Conservation (phyloP, 2,888 invertebrate species). For the Agrilus mali region DNA sequence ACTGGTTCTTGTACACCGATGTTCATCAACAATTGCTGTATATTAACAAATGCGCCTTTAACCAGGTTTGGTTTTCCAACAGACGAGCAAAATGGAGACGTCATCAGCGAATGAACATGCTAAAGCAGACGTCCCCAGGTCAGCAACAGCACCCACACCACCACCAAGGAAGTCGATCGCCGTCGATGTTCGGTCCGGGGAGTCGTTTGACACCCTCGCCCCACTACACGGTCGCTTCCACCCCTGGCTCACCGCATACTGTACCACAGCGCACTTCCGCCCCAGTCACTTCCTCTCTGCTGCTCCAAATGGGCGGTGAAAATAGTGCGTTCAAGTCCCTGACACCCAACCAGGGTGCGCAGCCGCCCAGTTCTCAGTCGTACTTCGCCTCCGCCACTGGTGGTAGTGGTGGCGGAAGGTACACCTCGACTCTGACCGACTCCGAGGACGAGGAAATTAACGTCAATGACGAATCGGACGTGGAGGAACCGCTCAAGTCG, state of each 20-base stretch:
- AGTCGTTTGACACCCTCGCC: slow-evolving; percentile 42
- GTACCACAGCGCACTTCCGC: slow-evolving; percentile 26
- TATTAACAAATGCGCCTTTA: slow-evolving; percentile 20
- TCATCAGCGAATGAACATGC: slow-evolving; percentile 88
- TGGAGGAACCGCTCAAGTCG: slow-evolving; percentile 40
- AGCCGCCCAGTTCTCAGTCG: slow-evolving; percentile 42
- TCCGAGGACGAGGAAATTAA: slow-evolving; percentile 68
- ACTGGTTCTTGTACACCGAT: no score
- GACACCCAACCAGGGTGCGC: slow-evolving; percentile 44
- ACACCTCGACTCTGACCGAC: slow-evolving; percentile 34
- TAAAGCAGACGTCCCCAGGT: slow-evolving; percentile 56
- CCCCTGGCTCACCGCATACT: slow-evolving; percentile 49
- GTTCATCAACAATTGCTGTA: neutral
- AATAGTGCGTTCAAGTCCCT: slow-evolving; percentile 78
- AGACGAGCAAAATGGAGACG: slow-evolving; percentile 97
- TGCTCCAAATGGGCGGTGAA: slow-evolving; percentile 69
- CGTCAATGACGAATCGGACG: slow-evolving; percentile 67
- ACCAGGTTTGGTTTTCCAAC: slow-evolving; percentile 99
- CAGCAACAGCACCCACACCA: slow-evolving; percentile 14
- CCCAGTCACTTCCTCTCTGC: slow-evolving; percentile 32
- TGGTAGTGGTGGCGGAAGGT: slow-evolving; percentile 7
- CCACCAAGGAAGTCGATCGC: slow-evolving; percentile 25
- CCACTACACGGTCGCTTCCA: slow-evolving; percentile 43
- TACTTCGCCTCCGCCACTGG: slow-evolving; percentile 39
- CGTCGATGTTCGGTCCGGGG: slow-evolving; percentile 24